Base-by-base conservation (phyloP, 2,888 invertebrate species). In the Anaspis maculata region DNA sequence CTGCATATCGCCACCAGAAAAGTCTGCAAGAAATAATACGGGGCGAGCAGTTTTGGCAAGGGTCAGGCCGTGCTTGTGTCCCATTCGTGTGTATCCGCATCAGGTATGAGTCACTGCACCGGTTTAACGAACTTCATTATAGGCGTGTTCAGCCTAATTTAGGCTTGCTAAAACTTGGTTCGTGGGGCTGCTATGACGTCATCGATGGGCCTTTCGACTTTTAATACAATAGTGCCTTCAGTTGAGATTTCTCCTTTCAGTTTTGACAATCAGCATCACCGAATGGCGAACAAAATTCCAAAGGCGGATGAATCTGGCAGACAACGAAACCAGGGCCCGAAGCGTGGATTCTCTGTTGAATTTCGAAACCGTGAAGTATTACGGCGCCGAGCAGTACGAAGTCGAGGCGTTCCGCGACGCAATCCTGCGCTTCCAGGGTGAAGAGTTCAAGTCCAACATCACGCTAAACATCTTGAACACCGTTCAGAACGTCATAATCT, bases 301-400 rank as follows among this genome's bases (percentile, higher is more conserved):
- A 48, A 72, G 96, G 16, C 76, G 83, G 3, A 94, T 95, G 92
- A 98, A 97, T 66, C 70, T 82, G 15, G 84, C 91, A 0, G 96
- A 97, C 59, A 98, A 97, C 65, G 88, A 83, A 21, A 83, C 86
- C 38, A 83, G 89, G 52, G 88, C 92, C 3, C 77, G 85, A 38
- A 92, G 92, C 32, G 94, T 97, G 0, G 97, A 98, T 66, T 96
- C 97, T 0, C 68, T 98, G 32, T 72, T 97, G 9, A 98, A 98
- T 69, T 97, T 92, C 67, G 97, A 98, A 70, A 97, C 97, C 1
- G 97, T 96, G 0, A 98, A 98, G 62, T 97, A 97, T 67, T 97
- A 96, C 60, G 89, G 89, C 3, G 94, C 92, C 1, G 96, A 97
- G 61, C 60, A 76, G 1, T 96, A 91, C 65, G 97, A 98, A 70